Percentiles rank a stretch among this genome's conserved stretches.
phyloP scores from a whole-genome alignment of 2,797 vertebrate genomes.

The Geotria australis region DNA sequence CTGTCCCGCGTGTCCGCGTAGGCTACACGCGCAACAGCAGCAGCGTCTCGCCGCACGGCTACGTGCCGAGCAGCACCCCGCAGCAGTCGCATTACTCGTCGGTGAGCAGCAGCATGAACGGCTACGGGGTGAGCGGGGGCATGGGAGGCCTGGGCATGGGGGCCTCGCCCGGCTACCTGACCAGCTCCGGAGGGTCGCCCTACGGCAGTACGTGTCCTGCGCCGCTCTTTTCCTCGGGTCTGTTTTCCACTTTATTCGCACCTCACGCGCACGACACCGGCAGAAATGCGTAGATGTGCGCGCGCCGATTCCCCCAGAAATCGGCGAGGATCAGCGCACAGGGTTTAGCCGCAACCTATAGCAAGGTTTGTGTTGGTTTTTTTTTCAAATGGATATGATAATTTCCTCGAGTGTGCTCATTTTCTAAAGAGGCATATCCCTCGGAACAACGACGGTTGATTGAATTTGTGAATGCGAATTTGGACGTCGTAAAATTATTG shows the following conservation, averaged over 20 bases:
- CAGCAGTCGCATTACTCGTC: constrained; percentile 86
- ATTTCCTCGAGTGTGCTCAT: too few relatives aligned
- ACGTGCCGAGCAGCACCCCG: constrained; percentile 76
- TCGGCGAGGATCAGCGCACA: too few relatives aligned
- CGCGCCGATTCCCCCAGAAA: too few relatives aligned
- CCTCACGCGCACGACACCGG: not conserved
- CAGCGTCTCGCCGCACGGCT: constrained; percentile 81
- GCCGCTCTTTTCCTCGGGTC: not conserved
- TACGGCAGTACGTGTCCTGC: constrained; percentile 64
- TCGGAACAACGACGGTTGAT: too few relatives aligned
- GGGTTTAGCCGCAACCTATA: too few relatives aligned
- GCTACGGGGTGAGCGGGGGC: constrained; percentile 56
- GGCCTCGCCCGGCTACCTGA: constrained; percentile 79
- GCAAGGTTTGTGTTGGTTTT: too few relatives aligned
- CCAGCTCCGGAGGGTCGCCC: constrained; percentile 82
- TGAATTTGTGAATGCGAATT: too few relatives aligned
- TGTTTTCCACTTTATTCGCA: not conserved
- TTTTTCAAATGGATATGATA: too few relatives aligned
- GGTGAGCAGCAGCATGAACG: constrained; percentile 84
- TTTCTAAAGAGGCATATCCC: too few relatives aligned
- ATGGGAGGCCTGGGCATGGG: constrained; percentile 51
- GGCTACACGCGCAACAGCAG: constrained; percentile 83
- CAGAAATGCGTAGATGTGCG: too few relatives aligned
- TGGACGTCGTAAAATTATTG: too few relatives aligned
- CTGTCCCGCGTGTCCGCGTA: constrained; percentile 19